A percentile compares a stretch with the other conserved stretches of the same genome.
Evolutionary conservation across 2,113 vertebrate species (phyloP).

Genomic region (Dasyprocta punctata): DNA sequence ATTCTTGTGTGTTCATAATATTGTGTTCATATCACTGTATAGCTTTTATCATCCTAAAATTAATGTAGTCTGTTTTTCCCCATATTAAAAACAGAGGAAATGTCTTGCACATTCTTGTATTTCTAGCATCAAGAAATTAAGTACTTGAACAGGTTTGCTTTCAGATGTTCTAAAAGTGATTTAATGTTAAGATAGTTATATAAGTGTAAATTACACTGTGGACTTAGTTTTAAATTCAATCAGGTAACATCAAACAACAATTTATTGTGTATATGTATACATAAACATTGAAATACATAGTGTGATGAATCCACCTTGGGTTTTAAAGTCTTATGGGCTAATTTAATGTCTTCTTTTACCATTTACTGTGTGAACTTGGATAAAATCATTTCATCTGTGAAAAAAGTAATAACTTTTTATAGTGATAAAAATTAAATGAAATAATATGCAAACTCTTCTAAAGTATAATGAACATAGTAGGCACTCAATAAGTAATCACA

Average conservation of each 20-base stretch:
- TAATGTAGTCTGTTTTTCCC: background rate
- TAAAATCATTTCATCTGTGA: constrained; percentile 20
- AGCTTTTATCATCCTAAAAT: background rate
- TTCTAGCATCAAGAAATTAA: background rate
- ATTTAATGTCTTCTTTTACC: constrained; percentile 18
- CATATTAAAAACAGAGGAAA: background rate
- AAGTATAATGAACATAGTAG: background rate
- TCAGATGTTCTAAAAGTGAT: background rate
- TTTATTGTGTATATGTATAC: background rate
- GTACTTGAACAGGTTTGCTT: constrained; percentile 8
- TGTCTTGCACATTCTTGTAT: background rate
- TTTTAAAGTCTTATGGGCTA: background rate
- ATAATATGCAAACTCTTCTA: background rate
- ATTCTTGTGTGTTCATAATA: background rate
- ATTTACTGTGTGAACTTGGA: constrained; percentile 9
- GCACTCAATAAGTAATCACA: background rate
- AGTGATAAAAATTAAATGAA: constrained; percentile 2
- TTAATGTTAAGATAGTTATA: background rate
- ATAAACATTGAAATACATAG: background rate
- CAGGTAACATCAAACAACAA: background rate
- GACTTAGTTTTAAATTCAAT: background rate
- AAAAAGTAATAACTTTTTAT: background rate
- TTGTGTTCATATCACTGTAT: background rate
- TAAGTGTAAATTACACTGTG: background rate
- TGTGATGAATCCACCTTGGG: background rate